A percentile compares a stretch with the other conserved stretches of the same genome.
These are phyloP conservation scores for Onchidella celtica DNA, from an alignment of 2,888 invertebrate genomes.

Conservation along the genomic window DNA sequence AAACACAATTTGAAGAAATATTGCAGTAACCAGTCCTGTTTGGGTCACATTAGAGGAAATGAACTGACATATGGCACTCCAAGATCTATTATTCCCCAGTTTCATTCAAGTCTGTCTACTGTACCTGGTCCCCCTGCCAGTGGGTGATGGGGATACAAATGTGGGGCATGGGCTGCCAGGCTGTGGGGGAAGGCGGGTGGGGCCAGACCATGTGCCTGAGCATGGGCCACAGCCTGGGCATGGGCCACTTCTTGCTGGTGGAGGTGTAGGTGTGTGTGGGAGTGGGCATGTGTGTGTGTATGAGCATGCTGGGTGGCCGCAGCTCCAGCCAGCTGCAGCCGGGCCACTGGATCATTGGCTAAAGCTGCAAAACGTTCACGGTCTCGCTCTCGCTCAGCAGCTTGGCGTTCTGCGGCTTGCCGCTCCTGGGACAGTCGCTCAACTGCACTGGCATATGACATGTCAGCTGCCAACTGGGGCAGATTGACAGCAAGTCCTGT, in stretches of 20 bases:
- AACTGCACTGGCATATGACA: constrained; percentile 54
- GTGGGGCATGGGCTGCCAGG: constrained; percentile 53
- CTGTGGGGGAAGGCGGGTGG: constrained; percentile 46
- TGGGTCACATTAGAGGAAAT: no score
- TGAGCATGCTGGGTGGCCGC: constrained; percentile 56
- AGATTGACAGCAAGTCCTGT: constrained; percentile 38
- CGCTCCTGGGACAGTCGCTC: constrained; percentile 83
- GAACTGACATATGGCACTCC: no score
- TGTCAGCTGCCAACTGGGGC: constrained; percentile 49
- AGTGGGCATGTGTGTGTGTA: constrained; percentile 87
- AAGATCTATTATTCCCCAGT: constrained; percentile 23
- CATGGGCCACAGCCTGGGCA: constrained; percentile 49
- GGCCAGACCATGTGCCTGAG: constrained; percentile 51
- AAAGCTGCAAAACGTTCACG: constrained; percentile 84
- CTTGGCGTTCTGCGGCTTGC: constrained; percentile 72
- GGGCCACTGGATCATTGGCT: constrained; percentile 94
- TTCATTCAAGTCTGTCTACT: neutral
- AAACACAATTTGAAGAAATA: no score
- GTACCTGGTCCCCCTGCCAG: constrained; percentile 34
- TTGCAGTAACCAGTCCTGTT: no score
- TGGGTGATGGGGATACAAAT: constrained; percentile 59
- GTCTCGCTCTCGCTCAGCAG: constrained; percentile 58
- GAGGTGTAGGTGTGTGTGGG: constrained; percentile 91
- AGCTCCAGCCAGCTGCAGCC: constrained; percentile 91
- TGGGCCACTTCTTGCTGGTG: constrained; percentile 76